Evolutionary conservation across 2,888 invertebrate species (phyloP).

Genomic region (Trissoscelio sp.): DNA sequence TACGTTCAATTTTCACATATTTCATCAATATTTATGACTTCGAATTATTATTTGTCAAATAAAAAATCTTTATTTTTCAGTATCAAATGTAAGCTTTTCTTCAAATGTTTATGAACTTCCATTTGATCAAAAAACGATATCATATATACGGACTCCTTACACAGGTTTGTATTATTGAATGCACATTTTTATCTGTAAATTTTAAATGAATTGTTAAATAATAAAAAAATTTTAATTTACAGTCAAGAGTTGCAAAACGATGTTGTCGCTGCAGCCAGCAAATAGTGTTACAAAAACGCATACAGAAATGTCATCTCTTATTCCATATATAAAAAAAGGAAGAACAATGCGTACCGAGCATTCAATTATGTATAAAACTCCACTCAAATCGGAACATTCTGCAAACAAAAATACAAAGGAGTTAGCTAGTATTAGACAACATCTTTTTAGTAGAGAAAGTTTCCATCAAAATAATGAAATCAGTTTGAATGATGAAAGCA

Average conservation of each 20-base stretch:
- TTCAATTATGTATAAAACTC: slow-evolving; percentile 82
- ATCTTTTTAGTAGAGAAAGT: slow-evolving; percentile 81
- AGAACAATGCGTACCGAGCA: slow-evolving; percentile 78
- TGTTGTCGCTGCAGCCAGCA: slow-evolving; percentile 79
- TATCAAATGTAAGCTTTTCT: slow-evolving; percentile 71
- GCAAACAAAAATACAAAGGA: slow-evolving; percentile 68
- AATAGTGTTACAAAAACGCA: slow-evolving; percentile 75
- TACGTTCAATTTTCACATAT: slow-evolving; percentile 64
- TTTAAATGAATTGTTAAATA: no score
- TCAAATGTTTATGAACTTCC: slow-evolving; percentile 72
- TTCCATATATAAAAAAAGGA: slow-evolving; percentile 81
- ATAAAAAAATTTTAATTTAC: slow-evolving; percentile 41
- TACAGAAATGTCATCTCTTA: slow-evolving; percentile 77
- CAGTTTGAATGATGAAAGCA: slow-evolving; percentile 76
- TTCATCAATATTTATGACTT: not conserved
- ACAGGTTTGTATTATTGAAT: slow-evolving; percentile 74
- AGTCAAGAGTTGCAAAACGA: slow-evolving; percentile 80
- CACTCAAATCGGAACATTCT: slow-evolving; percentile 63
- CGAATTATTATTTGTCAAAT: no score
- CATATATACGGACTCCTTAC: slow-evolving; percentile 81
- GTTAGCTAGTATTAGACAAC: slow-evolving; percentile 78
- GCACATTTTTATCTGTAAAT: not conserved
- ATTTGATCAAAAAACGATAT: slow-evolving; percentile 73
- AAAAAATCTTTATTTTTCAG: slow-evolving; percentile 66
- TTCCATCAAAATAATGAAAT: slow-evolving; percentile 73